These are phyloP conservation scores for Rhabdomys dilectus DNA, from an alignment of 2,113 vertebrate genomes.

Conservation along the genomic window DNA sequence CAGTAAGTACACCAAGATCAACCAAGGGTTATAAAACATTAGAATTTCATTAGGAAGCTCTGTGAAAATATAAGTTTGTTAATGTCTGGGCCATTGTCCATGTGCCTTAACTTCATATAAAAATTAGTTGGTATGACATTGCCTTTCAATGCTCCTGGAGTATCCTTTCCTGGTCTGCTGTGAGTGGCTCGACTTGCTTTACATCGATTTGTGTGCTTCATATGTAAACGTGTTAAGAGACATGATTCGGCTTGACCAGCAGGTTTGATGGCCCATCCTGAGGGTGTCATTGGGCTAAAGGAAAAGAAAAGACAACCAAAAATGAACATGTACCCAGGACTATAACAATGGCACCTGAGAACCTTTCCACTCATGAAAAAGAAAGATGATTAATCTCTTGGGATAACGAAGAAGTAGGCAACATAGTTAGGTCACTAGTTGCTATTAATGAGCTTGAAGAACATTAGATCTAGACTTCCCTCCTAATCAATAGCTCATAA, in stretches of 20 bases:
- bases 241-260: background rate
- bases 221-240: background rate
- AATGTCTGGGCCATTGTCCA: background rate
- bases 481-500: background rate
- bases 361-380: background rate
- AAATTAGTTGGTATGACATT: background rate
- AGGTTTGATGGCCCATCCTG: background rate
- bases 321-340: background rate
- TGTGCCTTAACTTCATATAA: slow-evolving; percentile 23
- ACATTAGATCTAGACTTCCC: background rate
- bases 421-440: background rate
- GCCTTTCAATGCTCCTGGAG: background rate
- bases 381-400: background rate
- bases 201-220: background rate
- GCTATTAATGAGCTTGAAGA: background rate
- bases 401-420: background rate
- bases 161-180: background rate
- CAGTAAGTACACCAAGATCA: background rate
- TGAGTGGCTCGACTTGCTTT: background rate
- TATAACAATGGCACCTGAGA: background rate
- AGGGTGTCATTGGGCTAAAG: background rate
- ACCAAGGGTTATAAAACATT: background rate
- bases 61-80: background rate
- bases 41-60: background rate
- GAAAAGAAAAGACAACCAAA: background rate